Evolutionary conservation across 2,113 vertebrate genomes (phyloP).

Genomic region (Mionectes macconnelli): DNA sequence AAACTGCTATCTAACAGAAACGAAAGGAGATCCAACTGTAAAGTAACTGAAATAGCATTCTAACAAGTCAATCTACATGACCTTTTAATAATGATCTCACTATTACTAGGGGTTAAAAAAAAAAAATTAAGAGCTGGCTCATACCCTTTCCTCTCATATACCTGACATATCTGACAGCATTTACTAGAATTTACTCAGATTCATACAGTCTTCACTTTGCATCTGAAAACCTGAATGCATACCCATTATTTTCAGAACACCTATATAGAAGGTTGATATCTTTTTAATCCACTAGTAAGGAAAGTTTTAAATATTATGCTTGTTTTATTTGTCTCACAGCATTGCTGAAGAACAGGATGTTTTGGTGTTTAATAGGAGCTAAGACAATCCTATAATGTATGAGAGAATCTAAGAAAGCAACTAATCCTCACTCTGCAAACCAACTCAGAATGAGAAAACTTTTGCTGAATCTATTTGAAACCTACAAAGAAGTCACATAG

Average conservation of each 20-base stretch:
- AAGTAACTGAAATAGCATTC: background rate
- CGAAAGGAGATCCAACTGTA: background rate
- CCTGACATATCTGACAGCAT: background rate
- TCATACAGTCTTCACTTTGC: background rate
- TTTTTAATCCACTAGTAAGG: background rate
- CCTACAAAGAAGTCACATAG: background rate
- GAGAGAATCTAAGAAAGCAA: background rate
- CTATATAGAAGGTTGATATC: background rate
- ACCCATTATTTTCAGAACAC: background rate
- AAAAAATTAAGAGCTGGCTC: background rate
- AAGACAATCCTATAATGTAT: background rate
- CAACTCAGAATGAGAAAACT: background rate
- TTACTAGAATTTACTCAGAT: background rate
- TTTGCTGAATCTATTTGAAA: background rate
- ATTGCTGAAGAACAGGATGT: background rate
- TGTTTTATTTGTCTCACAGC: background rate
- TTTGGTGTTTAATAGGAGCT: background rate
- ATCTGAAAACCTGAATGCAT: background rate
- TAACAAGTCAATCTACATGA: background rate
- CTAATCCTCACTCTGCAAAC: background rate
- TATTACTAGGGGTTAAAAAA: background rate
- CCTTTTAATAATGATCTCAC: background rate
- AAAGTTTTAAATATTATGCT: background rate
- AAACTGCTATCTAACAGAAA: background rate
- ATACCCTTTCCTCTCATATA: background rate